These are phyloP conservation scores for Teleogryllus occipitalis DNA, from an alignment of 1,140 invertebrate species.

Conservation along the genomic window DNA sequence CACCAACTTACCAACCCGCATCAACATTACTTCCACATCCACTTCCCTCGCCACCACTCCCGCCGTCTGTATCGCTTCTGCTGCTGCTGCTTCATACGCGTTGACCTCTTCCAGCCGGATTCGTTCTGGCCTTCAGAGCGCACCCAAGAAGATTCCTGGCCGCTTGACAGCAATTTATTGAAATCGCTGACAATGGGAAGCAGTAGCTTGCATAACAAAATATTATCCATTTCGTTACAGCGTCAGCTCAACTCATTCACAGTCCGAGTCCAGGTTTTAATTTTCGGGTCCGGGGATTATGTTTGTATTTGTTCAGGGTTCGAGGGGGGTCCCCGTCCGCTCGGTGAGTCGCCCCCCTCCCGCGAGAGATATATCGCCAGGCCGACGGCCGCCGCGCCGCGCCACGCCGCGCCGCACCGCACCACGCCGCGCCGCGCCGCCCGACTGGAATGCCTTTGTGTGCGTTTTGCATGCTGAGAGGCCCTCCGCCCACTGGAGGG, in stretches of 20 bases:
- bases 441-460: background rate
- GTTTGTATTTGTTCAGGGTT: background rate
- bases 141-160: background rate
- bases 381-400: too few species aligned
- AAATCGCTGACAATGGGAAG: conserved; percentile 1
- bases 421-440: too few species aligned
- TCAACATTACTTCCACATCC: too few species aligned
- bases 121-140: background rate
- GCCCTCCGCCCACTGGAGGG: background rate
- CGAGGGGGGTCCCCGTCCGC: background rate
- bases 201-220: conserved; percentile 4
- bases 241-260: background rate
- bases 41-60: too few species aligned
- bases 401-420: too few species aligned
- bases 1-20: too few species aligned
- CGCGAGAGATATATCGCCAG: too few species aligned
- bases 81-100: too few species aligned
- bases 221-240: conserved; percentile 5
- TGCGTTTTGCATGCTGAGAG: background rate
- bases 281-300: background rate
- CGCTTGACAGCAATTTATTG: background rate
- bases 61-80: too few species aligned
- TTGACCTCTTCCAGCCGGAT: background rate
- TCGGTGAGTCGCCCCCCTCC: too few species aligned
- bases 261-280: background rate